Conservation (phyloP, 2,113 vertebrate species). For the Onychorhynchus coronatus region DNA sequence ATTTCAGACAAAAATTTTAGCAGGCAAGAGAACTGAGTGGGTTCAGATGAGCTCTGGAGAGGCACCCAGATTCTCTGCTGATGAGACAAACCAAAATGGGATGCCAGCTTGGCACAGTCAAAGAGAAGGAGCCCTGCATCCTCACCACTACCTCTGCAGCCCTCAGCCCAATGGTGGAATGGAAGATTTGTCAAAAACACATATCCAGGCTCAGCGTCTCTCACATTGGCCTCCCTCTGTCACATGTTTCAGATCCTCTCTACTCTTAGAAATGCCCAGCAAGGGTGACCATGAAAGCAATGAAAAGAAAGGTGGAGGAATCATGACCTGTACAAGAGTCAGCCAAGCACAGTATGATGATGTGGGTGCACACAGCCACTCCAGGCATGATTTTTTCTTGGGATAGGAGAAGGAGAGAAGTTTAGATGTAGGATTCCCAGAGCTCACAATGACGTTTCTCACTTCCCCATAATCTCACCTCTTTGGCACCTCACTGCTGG, state of each 20-base stretch:
- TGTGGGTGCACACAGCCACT: background rate
- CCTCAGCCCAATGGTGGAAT: background rate
- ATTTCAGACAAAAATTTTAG: constrained; percentile 8
- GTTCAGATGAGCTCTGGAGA: constrained; percentile 24
- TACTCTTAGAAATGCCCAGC: background rate
- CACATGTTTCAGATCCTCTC: background rate
- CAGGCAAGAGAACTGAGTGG: constrained; percentile 5
- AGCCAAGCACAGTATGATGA: background rate
- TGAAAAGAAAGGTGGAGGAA: background rate
- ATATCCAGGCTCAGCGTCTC: background rate
- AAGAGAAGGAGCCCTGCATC: background rate
- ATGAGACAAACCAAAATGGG: background rate
- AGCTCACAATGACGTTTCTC: background rate
- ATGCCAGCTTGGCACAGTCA: background rate
- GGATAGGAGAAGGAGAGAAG: background rate
- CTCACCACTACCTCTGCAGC: background rate
- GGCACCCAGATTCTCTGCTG: constrained; percentile 5
- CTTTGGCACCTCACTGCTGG: background rate
- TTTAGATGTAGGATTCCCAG: background rate
- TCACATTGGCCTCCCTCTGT: background rate
- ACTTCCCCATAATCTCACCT: background rate
- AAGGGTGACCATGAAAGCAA: background rate
- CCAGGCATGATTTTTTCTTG: background rate
- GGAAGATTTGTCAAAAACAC: background rate
- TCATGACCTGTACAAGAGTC: background rate